Evolutionary conservation across 1,140 invertebrate genomes (phyloP), one percentile per base, ranked within the genome.

Genomic region (Neodiprion virginianus): DNA sequence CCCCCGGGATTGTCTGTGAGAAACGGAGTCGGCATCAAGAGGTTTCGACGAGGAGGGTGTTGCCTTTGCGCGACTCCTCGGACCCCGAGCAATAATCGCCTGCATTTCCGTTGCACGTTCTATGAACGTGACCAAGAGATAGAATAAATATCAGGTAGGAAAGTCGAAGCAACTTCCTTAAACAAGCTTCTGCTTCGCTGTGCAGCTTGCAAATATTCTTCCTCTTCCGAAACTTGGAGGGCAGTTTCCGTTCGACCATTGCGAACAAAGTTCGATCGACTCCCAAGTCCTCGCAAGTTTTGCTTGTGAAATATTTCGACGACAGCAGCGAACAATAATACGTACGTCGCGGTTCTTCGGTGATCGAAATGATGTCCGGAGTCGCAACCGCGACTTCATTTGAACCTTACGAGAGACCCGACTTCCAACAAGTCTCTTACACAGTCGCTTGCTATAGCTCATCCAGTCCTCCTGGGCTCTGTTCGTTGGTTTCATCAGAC

Each of bases 371-470:
- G 1, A 40, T 40, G 2, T 61, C 53, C 53, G 4, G 53, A 47
- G 67, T 69, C 67, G 67, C 11, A 23, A 69, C 67, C 67, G 67
- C 67, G 67, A 5, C 67, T 69, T 69, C 11, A 69, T 14, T 14
- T 65, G 1, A 14, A 65, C 61, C 12, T 65, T 5, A 40, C 28
- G 28, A 21, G 61, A 65, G 17, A 65, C 17, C 1, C 61, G 61
- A 21, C 61, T 65, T 14, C 61, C 12, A 21, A 65, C 61, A 21
- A 65, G 61, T 65, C 61, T 65, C 61, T 65, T 61, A 61, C 53
- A 14, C 12, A 14, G 1, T 69, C n/a, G 23, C 28, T 40, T 28
- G 68, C 14, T 69, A 14, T 69, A 28, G 68, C 28, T 28, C 23
- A 21, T 14, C 23, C n/a, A 12, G 70, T 71, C 70, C 47, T 14